Base-by-base conservation (phyloP, 2,888 invertebrate species). In the Calliopum simillimum region DNA sequence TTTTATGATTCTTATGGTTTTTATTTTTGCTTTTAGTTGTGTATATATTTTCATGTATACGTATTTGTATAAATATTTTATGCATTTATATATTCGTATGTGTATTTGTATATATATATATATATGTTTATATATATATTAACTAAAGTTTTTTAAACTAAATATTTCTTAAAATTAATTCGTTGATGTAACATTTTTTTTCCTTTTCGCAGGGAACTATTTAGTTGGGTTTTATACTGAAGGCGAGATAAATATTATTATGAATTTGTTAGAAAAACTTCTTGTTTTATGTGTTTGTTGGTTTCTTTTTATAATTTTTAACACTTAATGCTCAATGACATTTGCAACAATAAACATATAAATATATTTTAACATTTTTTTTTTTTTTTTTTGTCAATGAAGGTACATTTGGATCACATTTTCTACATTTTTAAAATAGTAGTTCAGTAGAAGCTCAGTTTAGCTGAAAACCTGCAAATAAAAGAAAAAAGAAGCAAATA, bases 321-420 rank as follows among this genome's bases (percentile, higher is more conserved):
- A 41, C 16, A 41, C 16, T 51, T 41, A n/a, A 43, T 19, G 43
- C 41, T 19, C 41, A 59, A 33, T 16, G 25, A 53, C 53, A 53
- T 23, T 53, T 13, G 53, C 53, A 16, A 11, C 53, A 53, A 53
- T 23, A 53, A 19, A 53, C 53, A 23, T 19, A 53, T 21, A 5
- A 23, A 53, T 21, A 53, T 53, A 53, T 23, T 53, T 23, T 23
- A 53, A 53, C 53, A 53, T 53, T 23, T 53, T 21, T 49, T 19
- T 49, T 16, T 19, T 16, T 49, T 16, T 49, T 16, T 51, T 13
- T 41, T 41, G 41, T 59, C 41, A 59, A 14, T 59, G 13, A 59
- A 59, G 59, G 59, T 59, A 59, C 59, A 59, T 16, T 43, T 59
- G 59, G 59, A 59, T 59, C 59, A 59, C 59, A 59, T 33, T 59